phyloP scores from a whole-genome alignment of 2,797 vertebrate genomes.

The Lepus oiostolus region DNA sequence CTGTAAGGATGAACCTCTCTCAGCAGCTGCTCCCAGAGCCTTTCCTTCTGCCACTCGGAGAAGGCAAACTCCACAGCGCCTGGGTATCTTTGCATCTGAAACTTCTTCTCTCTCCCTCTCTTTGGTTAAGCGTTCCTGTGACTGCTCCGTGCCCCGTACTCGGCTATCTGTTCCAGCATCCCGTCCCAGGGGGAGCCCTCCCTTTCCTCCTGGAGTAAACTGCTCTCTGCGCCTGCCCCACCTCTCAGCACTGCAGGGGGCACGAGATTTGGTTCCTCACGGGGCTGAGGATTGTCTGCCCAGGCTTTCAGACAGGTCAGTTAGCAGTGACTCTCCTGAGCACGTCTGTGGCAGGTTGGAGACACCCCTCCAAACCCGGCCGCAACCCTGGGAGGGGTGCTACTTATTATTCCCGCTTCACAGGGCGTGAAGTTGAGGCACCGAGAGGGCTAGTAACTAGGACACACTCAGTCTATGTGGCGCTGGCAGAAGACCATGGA shows the following conservation, averaged over 20 bases:
- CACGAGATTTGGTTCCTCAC: background rate
- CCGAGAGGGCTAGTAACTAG: background rate
- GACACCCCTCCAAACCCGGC: background rate
- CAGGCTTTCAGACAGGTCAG: rapidly evolving
- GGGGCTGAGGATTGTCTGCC: background rate
- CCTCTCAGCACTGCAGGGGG: background rate
- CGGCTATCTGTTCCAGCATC: background rate
- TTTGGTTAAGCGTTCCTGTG: background rate
- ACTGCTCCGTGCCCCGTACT: rapidly evolving
- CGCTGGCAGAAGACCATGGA: background rate
- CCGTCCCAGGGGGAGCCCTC: background rate
- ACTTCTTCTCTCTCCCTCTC: background rate
- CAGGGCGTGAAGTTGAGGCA: background rate
- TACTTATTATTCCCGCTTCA: background rate
- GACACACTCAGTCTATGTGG: background rate
- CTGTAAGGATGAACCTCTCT: background rate
- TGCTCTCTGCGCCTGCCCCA: background rate
- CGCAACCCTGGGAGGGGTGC: background rate
- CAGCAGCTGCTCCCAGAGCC: background rate
- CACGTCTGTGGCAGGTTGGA: background rate
- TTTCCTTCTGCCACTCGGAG: background rate
- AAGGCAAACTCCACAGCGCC: background rate
- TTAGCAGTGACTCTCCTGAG: background rate
- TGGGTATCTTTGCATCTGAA: background rate
- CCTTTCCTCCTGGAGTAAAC: background rate